Base-by-base conservation (phyloP, 2,113 vertebrate genomes). In the Apteryx mantelli region DNA sequence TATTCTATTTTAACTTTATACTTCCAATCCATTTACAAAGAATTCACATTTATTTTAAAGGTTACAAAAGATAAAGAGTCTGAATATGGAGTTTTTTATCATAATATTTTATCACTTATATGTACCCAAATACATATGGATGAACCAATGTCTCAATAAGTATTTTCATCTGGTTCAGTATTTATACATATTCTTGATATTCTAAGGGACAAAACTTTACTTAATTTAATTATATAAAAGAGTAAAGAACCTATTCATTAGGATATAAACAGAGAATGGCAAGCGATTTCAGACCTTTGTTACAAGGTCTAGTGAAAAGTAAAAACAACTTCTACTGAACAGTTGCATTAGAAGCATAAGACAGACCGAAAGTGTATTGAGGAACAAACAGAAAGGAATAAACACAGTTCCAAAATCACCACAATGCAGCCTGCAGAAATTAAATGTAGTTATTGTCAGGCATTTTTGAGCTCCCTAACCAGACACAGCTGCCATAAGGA, bases 361-460 rank as follows among this genome's bases (percentile, higher is more conserved):
- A 1, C 87, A 91, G 60, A 80, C 64, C 91, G 77, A 71, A 94
- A 68, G 52, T 55, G 65, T 68, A 88, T 8, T 7, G 2, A 4
- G 14, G 56, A 20, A 71, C 42, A 93, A 91, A 73, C 40, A 79
- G 46, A 86, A 95, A 75, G 81, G 64, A 89, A 89, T 38, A 85
- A 85, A 79, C 40, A 60, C 40, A 65, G 61, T 58, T 86, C 83
- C 92, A 22, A 91, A 80, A 73, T 20, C 91, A 89, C 52, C 83
- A 53, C 1, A 5, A 88, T 19, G 80, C 40, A 4, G 63, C 89
- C 89, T 91, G 89, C 87, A 95, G 89, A 97, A 95, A 96, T 95
- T 88, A 87, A 94, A 93, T 88, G 89, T 91, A 95, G 96, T 97
- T 97, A 96, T 91, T 93, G 88, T 90, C 87, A 88, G 94, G 93